Evolutionary conservation across 2,797 vertebrate genomes (phyloP), one percentile per base, ranked within the genome.

Genomic region (Gallirallus australis): DNA sequence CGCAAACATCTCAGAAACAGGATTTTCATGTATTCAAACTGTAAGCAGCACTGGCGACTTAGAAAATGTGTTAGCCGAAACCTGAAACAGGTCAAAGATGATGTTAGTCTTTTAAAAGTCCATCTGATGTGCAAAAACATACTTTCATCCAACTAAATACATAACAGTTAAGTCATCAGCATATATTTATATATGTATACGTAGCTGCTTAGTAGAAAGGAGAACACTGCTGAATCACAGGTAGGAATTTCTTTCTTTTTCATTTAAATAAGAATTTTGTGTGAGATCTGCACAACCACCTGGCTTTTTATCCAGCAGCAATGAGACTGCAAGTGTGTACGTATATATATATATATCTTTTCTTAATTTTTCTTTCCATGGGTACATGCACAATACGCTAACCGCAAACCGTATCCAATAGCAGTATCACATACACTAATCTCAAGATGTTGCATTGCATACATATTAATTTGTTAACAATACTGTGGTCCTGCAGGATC

Each of bases 1-100:
- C 98, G 98, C 98, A 99, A 99, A 99, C 98, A 99, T 99, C 99
- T 99, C 99, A 99, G 99, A 99, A 99, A 99, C 99, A 98, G 99
- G 99, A 98, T 98, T 98, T 98, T 99, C 98, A 98, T 98, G 99
- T 98, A 98, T 99, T 99, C 99, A 99, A 99, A 99, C 98, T 99
- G 98, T 99, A 99, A 99, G 99, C 99, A 99, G 99, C 99, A 98
- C 98, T 99, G 99, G 98, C 95, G 98, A 98, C 98, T 98, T 98
- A 99, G 98, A 99, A 99, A 99, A 98, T 98, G 94, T 98, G 99
- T 98, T 99, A 99, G 98, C 99, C 99, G 98, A 98, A 99, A 99
- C 99, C 99, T 99, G 98, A 97, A 99, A 99, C 98, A 98, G 99
- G 99, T 98, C 98, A 99, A 98, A 99, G 98, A 99, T 98, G 98